Evolutionary conservation across 2,888 invertebrate genomes (phyloP), one percentile per base, ranked within the genome.

Genomic region (Drosophila suboccidentalis): DNA sequence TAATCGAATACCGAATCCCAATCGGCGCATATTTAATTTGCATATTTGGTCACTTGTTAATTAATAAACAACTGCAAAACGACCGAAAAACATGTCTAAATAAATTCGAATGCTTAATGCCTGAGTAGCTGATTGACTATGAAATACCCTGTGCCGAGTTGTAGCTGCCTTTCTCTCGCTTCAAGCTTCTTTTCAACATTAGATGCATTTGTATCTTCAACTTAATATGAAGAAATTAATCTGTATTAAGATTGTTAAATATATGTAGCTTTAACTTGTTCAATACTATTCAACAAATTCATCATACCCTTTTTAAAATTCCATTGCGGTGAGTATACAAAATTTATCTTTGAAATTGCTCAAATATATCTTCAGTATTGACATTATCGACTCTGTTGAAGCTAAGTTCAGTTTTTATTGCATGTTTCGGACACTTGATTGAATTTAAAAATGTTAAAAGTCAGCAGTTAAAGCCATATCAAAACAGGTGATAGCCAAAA

Each of bases 41-140:
- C 91, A 90, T 90, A 90, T 90, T 88, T 88, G 82, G 87, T 74
- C 90, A 90, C 91, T 90, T 87, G 89, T 80, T 90, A 88, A 91
- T 90, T 91, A 90, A 90, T 91, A 78, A 83, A 71, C 65, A 63
- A 63, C 59, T 51, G 41, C 47, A 68, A 74, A 74, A 55, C 49
- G 38, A 58, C 51, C 68, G 39, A 64, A 61, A 64, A 64, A 59
- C 50, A 58, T 51, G 43, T 26, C 53, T 15, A 49, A 72, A 36
- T 39, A 59, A 54, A 75, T 68, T 51, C 72, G 63, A 54, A 51
- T 41, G 57, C 13, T 6, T 13, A 13, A 1, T 1, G 3, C 1
- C 9, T 0, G 2, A 19, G 0, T 0, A 6, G 15, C 2, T 43
- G 53, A 19, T 22, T 4, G 10, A 57, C 62, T 19, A n/a, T 4